Evolutionary conservation across 2,888 invertebrate species (phyloP), one percentile per base, ranked within the genome.

Genomic region (Crioceris asparagi): DNA sequence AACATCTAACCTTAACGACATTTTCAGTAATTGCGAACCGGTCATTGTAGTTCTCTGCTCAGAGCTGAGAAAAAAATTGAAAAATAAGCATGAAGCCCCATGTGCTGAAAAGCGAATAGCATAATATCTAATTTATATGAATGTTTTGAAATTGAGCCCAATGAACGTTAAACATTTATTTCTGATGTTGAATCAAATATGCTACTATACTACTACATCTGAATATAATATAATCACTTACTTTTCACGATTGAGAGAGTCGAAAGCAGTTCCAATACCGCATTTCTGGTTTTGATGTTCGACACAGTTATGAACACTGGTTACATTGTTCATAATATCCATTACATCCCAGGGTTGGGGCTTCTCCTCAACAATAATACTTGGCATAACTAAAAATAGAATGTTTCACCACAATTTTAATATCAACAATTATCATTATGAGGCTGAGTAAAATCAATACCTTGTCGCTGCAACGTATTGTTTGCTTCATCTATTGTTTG

Each of bases 1-100:
- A n/a, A n/a, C n/a, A 48, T 47, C 56, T 57, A 57, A 64, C 82
- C 80, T 82, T 74, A 79, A 66, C 64, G 77, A 78, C 80, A 81
- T 81, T 74, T 73, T 75, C 71, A 80, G 73, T 65, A 81, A 77
- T 73, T 79, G 79, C 64, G 79, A 79, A 66, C 80, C 80, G 50
- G 78, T 79, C 71, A 64, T 65, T 55, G 69, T 66, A 62, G 59
- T 51, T 59, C 61, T 52, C 46, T n/a, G n/a, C n/a, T 61, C 58
- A 41, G 51, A 48, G 52, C 60, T 62, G 55, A 43, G 50, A 41
- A 23, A 21, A 21, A 21, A 7, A 21, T n/a, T n/a, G n/a, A n/a
- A n/a, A n/a, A n/a, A n/a, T n/a, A n/a, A n/a, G n/a, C n/a, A n/a
- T n/a, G n/a, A n/a, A n/a, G n/a, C n/a, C n/a, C n/a, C n/a, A n/a